Base-by-base conservation (phyloP, 2,797 vertebrate species). In the Triplophysa bombifrons region DNA sequence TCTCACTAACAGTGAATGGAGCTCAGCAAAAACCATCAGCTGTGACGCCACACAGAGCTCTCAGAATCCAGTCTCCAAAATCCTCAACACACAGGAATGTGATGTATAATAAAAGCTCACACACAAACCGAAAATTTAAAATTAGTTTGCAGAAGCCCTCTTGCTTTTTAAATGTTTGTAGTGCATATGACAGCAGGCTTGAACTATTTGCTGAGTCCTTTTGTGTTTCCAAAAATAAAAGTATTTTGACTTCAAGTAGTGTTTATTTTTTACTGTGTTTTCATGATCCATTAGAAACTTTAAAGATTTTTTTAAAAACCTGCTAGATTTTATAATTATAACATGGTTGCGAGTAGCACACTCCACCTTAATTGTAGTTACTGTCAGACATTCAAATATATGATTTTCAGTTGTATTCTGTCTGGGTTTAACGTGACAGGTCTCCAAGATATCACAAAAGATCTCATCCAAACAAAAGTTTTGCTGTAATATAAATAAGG, bases 1-100 rank as follows among this genome's bases (percentile, higher is more conserved):
- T 51, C 86, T 90, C 71, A 2, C 69, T 86, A 83, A 72, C n/a
- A 61, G 50, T n/a, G 64, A 84, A 22, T 81, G 83, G 80, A 69
- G 19, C 20, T 30, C 30, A 30, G 75, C 27, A 8, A 19, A 3
- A 25, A 61, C 69, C 64, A 58, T 84, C 50, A 81, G 72, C 56
- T 84, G 83, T 58, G 83, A 82, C 13, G 82, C 83, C 76, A 72
- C 56, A 7, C n/a, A 56, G 25, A 16, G 41, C 17, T 67, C 67
- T 17, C 71, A 81, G 58, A 30, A 4, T 22, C 34, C 65, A 17
- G 71, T 77, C 5, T 80, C n/a, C 20, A 10, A 53, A 65, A 87
- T 53, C 41, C 84, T 82, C 56, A 61, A 55, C 34, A 66, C 61
- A 53, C 20, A 66, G 20, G 20, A 56, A 50, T 76, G 64, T 67